phyloP scores from a whole-genome alignment of 2,797 vertebrate species.

The Pterois miles region DNA sequence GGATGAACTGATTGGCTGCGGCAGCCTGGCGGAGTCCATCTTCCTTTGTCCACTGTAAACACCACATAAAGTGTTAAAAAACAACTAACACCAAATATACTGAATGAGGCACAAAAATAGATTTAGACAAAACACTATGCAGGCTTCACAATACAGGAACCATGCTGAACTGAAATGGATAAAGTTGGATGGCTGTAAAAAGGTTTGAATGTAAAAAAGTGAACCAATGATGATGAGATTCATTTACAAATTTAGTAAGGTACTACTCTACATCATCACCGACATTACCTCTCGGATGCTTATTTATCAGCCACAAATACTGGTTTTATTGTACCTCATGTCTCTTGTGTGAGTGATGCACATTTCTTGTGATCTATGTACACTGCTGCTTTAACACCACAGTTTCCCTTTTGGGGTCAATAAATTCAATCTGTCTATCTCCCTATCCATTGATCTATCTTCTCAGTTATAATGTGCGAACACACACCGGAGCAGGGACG shows the following conservation, averaged over 20 bases:
- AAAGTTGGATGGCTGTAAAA: constrained; percentile 62
- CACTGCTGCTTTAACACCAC: too few species aligned
- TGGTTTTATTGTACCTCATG: background rate
- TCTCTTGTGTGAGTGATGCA: too few species aligned
- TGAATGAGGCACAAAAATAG: constrained; percentile 54
- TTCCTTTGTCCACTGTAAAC: constrained; percentile 98
- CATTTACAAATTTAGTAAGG: background rate
- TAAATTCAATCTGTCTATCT: too few species aligned
- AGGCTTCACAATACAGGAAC: constrained; percentile 79
- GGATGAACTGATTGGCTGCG: constrained; percentile 98
- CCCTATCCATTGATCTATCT: background rate
- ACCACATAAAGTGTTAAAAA: constrained; percentile 46
- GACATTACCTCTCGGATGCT: background rate
- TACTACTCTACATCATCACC: background rate
- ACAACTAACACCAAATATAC: background rate
- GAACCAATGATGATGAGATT: constrained; percentile 83
- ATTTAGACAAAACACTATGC: constrained; percentile 62
- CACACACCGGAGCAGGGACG: background rate
- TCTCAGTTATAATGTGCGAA: background rate
- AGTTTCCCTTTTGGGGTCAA: too few species aligned
- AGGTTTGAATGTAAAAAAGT: constrained; percentile 59
- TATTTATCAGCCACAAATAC: background rate
- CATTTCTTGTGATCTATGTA: too few species aligned
- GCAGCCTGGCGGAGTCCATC: constrained; percentile 92
- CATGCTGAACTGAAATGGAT: constrained; percentile 89